Evolutionary conservation across 2,113 vertebrate species (phyloP).

Genomic region (Gymnorhina tibicen): DNA sequence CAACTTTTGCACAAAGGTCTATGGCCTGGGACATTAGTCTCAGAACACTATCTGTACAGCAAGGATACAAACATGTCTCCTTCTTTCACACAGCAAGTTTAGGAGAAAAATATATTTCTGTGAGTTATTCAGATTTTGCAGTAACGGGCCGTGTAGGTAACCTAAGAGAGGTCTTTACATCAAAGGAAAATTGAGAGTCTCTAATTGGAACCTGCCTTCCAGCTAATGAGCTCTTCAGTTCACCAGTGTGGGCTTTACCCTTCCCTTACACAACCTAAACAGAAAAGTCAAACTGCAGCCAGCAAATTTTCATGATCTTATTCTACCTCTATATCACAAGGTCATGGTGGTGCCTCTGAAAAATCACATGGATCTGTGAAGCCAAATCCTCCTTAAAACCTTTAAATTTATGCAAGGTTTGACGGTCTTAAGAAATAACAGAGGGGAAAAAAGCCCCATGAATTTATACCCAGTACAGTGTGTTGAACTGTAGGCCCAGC

Average conservation of each 20-base stretch:
- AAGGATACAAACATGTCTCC: neutral
- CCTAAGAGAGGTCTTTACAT: neutral
- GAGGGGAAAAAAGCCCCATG: neutral
- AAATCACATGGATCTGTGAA: neutral
- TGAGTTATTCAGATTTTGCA: neutral
- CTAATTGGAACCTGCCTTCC: neutral
- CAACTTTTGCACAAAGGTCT: neutral
- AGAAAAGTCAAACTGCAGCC: neutral
- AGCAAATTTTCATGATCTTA: neutral
- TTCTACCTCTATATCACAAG: neutral
- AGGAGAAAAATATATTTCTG: neutral
- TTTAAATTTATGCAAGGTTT: neutral
- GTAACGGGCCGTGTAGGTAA: neutral
- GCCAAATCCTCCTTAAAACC: neutral
- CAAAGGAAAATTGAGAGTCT: neutral
- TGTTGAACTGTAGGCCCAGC: conserved; percentile 14
- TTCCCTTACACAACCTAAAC: neutral
- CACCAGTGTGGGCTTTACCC: neutral
- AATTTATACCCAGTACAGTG: neutral
- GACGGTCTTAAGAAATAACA: neutral
- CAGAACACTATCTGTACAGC: neutral
- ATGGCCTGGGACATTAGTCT: neutral
- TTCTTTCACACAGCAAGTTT: neutral
- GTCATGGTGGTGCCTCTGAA: neutral
- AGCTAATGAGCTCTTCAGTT: neutral